Conservation (phyloP, 2,113 vertebrate genomes). For the Chaenogobius annularis region DNA sequence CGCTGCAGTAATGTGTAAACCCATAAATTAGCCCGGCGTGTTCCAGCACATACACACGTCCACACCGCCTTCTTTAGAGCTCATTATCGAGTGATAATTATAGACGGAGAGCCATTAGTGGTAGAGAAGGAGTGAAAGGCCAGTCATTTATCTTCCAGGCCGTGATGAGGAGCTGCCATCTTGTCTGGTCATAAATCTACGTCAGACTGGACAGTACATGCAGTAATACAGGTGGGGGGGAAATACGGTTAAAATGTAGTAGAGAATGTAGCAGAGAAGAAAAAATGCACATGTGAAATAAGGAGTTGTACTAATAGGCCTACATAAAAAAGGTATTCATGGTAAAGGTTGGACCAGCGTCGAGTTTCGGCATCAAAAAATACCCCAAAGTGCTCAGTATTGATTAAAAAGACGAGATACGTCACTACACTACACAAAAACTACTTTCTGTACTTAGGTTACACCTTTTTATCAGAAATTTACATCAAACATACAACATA, state of each 20-base stretch:
- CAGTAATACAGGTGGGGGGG: conserved; percentile 35
- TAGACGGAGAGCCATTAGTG: conserved; percentile 71
- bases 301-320: too few species aligned
- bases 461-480: not conserved
- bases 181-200: conserved; percentile 61
- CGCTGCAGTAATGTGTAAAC: conserved; percentile 10
- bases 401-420: not conserved
- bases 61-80: conserved; percentile 51
- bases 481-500: not conserved
- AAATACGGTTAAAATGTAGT: not conserved
- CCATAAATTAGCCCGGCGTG: conserved; percentile 10
- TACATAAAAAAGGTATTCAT: too few species aligned
- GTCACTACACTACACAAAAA: not conserved
- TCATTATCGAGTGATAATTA: conserved; percentile 75
- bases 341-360: too few species aligned
- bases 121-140: conserved; percentile 64
- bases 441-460: not conserved
- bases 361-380: too few species aligned
- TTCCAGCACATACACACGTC: conserved; percentile 13
- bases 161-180: conserved; percentile 65
- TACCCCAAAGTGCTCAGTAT: not conserved
- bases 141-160: conserved; percentile 70
- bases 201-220: conserved; percentile 50
- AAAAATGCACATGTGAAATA: too few species aligned
- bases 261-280: too few species aligned